Percentiles rank a stretch among this genome's conserved stretches.
phyloP scores from a whole-genome alignment of 2,113 vertebrate genomes.

The Ondatra zibethicus region DNA sequence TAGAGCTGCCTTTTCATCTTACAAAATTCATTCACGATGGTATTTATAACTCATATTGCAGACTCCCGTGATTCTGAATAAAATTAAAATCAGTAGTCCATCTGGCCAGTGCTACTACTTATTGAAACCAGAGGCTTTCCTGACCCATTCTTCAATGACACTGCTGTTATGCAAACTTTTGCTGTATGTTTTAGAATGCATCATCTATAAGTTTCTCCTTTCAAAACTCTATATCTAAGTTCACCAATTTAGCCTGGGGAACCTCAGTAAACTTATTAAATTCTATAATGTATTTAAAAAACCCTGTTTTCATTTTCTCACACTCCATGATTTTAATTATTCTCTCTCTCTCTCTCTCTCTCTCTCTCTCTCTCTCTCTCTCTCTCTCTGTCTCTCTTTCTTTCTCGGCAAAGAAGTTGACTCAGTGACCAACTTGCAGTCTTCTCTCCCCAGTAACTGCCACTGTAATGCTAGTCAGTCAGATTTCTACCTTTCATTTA shows the following conservation, averaged over 20 bases:
- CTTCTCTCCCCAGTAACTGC: neutral
- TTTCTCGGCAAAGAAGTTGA: neutral
- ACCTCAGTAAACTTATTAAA: neutral
- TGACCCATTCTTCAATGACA: neutral
- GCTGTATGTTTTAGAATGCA: neutral
- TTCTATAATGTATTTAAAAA: neutral
- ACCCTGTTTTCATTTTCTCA: neutral
- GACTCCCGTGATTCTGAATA: neutral
- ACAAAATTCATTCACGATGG: neutral
- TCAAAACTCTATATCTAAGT: neutral
- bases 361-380: too few species aligned
- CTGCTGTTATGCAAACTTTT: neutral
- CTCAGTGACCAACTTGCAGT: neutral
- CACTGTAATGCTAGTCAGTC: neutral
- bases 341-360: too few species aligned
- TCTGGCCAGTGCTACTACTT: neutral
- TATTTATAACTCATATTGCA: conserved; percentile 4
- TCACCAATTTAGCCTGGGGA: neutral
- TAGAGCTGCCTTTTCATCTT: neutral
- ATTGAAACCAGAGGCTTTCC: neutral
- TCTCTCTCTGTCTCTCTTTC: too few species aligned
- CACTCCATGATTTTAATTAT: neutral
- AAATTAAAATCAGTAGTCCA: neutral
- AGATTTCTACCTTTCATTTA: neutral
- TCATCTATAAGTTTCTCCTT: neutral